A percentile compares a stretch with the other conserved stretches of the same genome.
These are phyloP conservation scores for Hydroisotoma schaefferi DNA, from an alignment of 2,888 invertebrate species.

Conservation along the genomic window DNA sequence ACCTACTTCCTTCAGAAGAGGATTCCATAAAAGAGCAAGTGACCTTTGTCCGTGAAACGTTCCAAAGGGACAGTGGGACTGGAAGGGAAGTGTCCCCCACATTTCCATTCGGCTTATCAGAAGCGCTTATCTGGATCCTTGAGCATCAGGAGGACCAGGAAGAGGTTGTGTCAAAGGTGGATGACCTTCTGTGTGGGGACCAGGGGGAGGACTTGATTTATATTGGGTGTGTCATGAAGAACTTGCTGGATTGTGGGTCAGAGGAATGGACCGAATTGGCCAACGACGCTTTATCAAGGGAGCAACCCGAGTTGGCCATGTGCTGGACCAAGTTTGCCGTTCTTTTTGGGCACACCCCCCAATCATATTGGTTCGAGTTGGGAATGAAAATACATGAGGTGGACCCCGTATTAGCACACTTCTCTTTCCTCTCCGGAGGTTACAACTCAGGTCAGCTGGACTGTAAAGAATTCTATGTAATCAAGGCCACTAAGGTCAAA, in stretches of 20 bases:
- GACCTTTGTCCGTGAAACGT: conserved; percentile 11
- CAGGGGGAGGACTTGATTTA: conserved; percentile 32
- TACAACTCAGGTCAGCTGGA: conserved; percentile 13
- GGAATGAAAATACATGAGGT: conserved; percentile 27
- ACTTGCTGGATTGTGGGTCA: conserved; percentile 20
- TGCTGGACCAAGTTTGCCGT: conserved; percentile 39
- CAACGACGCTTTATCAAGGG: conserved; percentile 21
- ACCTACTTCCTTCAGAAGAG: conserved; percentile 1
- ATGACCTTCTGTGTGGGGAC: conserved; percentile 27
- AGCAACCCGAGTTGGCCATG: conserved; percentile 37
- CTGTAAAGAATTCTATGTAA: too few species aligned
- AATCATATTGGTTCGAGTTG: conserved; percentile 33
- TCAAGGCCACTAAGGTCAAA: too few species aligned
- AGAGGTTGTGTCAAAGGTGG: conserved; percentile 23
- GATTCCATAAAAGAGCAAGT: conserved; percentile 7
- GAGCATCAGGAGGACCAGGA: conserved; percentile 26
- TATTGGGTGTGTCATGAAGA: conserved; percentile 30
- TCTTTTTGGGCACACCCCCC: conserved; percentile 6
- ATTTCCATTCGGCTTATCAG: neutral
- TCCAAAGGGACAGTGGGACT: conserved; percentile 14
- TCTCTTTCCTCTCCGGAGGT: conserved; percentile 30
- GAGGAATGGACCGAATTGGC: conserved; percentile 30
- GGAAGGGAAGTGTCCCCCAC: conserved; percentile 2
- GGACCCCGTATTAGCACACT: conserved; percentile 36
- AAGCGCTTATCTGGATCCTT: conserved; percentile 18